Conservation (phyloP, 2,888 invertebrate species). For the Sceliomorpha sp. region DNA sequence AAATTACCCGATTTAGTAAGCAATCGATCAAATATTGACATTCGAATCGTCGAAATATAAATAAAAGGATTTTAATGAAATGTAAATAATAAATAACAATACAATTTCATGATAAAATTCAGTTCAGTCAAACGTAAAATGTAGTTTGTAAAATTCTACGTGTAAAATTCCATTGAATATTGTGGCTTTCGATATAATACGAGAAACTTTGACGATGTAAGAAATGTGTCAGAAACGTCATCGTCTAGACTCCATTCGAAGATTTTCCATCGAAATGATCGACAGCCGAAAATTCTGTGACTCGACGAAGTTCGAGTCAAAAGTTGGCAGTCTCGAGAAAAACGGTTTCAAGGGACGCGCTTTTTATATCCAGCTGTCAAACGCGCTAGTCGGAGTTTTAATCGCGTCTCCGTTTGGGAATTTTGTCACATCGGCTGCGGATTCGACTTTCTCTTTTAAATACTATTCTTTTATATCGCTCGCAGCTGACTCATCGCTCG, state of each 20-base stretch:
- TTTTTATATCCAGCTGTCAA: conserved; percentile 36
- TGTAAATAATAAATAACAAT: too few species aligned
- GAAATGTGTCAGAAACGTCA: conserved; percentile 21
- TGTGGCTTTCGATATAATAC: too few species aligned
- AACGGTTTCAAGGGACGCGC: conserved; percentile 10
- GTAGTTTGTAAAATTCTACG: too few species aligned
- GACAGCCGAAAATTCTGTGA: conserved; percentile 43
- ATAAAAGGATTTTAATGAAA: too few species aligned
- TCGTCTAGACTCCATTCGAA: conserved; percentile 50
- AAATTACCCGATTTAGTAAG: too few species aligned
- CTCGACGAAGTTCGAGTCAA: conserved; percentile 46
- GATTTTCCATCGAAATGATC: conserved; percentile 51
- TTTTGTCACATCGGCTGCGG: conserved; percentile 15
- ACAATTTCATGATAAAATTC: too few species aligned
- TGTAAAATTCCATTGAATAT: too few species aligned
- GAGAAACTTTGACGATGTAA: conserved; percentile 21
- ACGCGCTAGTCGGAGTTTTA: conserved; percentile 25
- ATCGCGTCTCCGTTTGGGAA: conserved; percentile 4
- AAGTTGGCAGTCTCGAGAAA: conserved; percentile 60
- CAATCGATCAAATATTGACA: too few species aligned
- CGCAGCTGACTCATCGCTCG: too few species aligned
- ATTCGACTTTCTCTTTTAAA: background rate
- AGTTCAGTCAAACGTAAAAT: too few species aligned
- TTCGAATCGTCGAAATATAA: too few species aligned
- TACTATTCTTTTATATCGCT: background rate